Conservation (phyloP, 2,888 invertebrate species). For the Itoplectis maculator region DNA sequence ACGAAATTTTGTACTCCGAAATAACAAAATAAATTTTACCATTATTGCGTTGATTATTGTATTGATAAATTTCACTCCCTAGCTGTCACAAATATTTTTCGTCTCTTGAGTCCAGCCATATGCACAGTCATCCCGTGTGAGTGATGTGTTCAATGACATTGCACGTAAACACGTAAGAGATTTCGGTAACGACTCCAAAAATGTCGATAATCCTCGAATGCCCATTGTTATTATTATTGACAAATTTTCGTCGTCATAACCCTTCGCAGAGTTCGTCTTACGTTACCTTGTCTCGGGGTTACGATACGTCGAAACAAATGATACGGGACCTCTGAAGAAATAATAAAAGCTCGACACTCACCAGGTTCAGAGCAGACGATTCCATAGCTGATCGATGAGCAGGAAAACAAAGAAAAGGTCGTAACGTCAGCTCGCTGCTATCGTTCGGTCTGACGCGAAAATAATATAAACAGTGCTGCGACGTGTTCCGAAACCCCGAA, state of each 20-base stretch:
- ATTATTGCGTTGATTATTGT: not conserved
- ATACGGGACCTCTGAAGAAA: conserved; percentile 8
- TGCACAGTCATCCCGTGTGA: not conserved
- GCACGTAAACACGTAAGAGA: not conserved
- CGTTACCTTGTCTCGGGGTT: not conserved
- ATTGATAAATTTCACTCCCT: not conserved
- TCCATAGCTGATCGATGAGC: conserved; percentile 76
- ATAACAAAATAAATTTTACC: too few species aligned
- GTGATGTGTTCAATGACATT: not conserved
- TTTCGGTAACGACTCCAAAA: not conserved
- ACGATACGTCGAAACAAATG: conserved; percentile 1
- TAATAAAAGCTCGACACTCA: conserved; percentile 66
- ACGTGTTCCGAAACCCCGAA: not conserved
- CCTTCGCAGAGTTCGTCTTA: not conserved
- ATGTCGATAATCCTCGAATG: not conserved
- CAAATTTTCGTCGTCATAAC: conserved; percentile 22
- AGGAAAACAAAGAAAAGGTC: conserved; percentile 63
- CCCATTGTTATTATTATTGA: not conserved
- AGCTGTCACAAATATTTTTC: not conserved
- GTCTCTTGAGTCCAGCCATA: not conserved
- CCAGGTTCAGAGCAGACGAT: conserved; percentile 78
- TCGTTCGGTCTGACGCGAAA: conserved; percentile 30
- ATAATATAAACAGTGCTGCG: conserved; percentile 28
- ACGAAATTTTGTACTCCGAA: too few species aligned
- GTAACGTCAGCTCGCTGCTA: conserved; percentile 24